Conservation (phyloP, 2,888 invertebrate genomes). For the Ormyrus pomaceus region DNA sequence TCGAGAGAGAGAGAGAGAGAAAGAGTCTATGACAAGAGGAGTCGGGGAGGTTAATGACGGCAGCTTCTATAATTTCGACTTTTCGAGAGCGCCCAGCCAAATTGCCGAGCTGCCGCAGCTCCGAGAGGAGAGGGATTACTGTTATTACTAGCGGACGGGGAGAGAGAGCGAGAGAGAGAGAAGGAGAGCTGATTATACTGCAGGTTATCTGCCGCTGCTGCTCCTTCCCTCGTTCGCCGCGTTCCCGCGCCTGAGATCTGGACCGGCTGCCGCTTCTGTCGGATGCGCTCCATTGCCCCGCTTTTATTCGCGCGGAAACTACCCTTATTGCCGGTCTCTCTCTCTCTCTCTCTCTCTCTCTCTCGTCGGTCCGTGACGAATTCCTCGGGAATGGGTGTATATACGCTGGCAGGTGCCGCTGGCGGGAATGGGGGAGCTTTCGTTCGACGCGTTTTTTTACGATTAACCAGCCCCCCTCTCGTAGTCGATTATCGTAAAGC, state of each 20-base stretch:
- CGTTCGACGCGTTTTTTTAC: too few relatives aligned
- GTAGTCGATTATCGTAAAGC: too few relatives aligned
- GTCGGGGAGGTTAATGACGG: constrained; percentile 70
- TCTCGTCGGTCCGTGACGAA: not conserved
- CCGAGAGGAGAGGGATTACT: constrained; percentile 69
- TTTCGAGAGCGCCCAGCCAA: constrained; percentile 65
- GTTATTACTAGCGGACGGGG: constrained; percentile 70
- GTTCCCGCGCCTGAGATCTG: not conserved
- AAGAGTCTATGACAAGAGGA: not conserved
- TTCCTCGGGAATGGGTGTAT: too few relatives aligned
- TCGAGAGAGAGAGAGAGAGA: not conserved
- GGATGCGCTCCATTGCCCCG: constrained; percentile 13
- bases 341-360: constrained; percentile 60
- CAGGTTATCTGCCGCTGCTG: constrained; percentile 17
- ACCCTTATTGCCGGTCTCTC: constrained; percentile 13
- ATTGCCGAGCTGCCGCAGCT: constrained; percentile 4
- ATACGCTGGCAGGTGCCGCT: too few relatives aligned
- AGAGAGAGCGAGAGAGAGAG: too few relatives aligned
- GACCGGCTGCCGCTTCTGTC: not conserved
- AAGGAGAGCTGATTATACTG: constrained; percentile 71
- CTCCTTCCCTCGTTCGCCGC: not conserved
- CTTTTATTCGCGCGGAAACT: too few relatives aligned
- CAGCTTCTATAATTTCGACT: constrained; percentile 75
- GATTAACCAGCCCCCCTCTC: too few relatives aligned
- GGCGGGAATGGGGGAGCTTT: too few relatives aligned